phyloP scores from a whole-genome alignment of 2,113 vertebrate genomes.

The Nipponia nippon region DNA sequence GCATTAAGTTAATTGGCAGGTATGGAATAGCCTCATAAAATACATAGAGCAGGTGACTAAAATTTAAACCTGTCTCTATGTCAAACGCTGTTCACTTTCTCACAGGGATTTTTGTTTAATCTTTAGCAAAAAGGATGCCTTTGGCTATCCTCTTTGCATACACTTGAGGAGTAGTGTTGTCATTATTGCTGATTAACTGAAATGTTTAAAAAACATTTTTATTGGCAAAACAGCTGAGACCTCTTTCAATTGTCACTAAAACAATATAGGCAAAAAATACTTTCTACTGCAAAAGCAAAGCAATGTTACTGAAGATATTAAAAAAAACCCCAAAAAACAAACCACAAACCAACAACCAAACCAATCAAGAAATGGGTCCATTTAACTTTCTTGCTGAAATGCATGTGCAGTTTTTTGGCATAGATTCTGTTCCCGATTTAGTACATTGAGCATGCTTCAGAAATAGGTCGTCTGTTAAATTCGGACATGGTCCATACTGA shows the following conservation, averaged over 20 bases:
- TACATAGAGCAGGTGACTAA: not conserved
- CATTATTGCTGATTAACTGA: not conserved
- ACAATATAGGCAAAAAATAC: not conserved
- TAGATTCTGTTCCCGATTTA: constrained; percentile 57
- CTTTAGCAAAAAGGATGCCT: not conserved
- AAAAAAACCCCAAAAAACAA: not conserved
- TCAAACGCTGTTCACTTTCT: not conserved
- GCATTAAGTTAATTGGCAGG: not conserved
- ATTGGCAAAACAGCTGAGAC: not conserved
- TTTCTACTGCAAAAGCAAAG: not conserved
- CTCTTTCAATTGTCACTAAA: not conserved
- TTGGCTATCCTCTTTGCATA: not conserved
- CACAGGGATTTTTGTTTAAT: not conserved
- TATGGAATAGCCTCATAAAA: not conserved
- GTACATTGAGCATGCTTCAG: constrained; percentile 12
- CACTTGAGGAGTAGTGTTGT: not conserved
- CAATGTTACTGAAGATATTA: not conserved
- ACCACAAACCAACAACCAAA: too few species aligned
- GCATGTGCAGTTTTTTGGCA: constrained; percentile 30
- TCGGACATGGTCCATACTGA: not conserved
- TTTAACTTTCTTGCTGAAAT: constrained; percentile 7
- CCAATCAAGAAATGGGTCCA: not conserved
- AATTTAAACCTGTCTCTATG: not conserved
- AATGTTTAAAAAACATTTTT: not conserved
- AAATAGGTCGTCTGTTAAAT: constrained; percentile 63